These are phyloP conservation scores for Potamarius usumacintae DNA, from an alignment of 2,113 vertebrate genomes.

Conservation along the genomic window DNA sequence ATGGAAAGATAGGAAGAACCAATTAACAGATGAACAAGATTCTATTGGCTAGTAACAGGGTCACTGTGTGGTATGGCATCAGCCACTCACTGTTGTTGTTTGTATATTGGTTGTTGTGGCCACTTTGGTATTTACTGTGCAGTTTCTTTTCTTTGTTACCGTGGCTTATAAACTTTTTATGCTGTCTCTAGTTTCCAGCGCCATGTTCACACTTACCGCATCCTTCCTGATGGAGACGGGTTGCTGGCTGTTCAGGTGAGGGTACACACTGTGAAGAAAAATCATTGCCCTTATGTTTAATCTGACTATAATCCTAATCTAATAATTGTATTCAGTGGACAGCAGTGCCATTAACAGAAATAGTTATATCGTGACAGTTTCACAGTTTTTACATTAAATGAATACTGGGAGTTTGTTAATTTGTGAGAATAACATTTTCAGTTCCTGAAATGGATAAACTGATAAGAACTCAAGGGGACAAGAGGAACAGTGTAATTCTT, in stretches of 20 bases:
- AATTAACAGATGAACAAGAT: background rate
- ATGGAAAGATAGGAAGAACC: background rate
- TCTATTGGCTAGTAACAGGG: background rate
- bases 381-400: background rate
- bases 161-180: background rate
- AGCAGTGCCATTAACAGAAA: background rate
- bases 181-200: constrained; percentile 75
- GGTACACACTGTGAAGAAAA: background rate
- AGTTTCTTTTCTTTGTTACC: background rate
- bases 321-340: no score
- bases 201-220: constrained; percentile 85
- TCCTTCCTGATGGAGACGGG: constrained; percentile 81
- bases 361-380: background rate
- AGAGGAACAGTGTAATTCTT: constrained; percentile 61
- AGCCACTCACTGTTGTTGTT: background rate
- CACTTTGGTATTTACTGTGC: background rate
- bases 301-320: background rate
- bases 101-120: background rate
- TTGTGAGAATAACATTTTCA: constrained; percentile 22
- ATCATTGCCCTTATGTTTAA: background rate
- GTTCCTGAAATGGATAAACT: constrained; percentile 21
- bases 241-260: constrained; percentile 85
- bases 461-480: background rate
- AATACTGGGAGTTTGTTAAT: background rate
- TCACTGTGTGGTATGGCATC: background rate